Evolutionary conservation across 2,888 invertebrate species (phyloP).

Genomic region (Seira sanloemensis): DNA sequence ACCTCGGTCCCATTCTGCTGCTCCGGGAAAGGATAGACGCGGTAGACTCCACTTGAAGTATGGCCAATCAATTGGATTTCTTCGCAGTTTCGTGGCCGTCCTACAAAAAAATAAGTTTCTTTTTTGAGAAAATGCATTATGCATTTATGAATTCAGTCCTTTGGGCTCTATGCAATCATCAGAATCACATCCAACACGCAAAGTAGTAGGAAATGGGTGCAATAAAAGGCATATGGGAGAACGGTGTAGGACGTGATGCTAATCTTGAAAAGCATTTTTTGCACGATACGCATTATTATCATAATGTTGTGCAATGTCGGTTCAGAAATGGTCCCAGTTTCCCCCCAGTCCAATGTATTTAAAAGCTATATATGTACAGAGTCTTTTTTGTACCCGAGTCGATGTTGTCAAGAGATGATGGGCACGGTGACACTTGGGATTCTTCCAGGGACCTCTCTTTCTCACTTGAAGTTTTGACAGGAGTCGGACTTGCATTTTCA

Average conservation of each 20-base stretch:
- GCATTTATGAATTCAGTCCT: not conserved
- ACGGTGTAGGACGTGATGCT: not conserved
- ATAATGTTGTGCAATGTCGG: not conserved
- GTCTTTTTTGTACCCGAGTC: not conserved
- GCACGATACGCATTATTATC: not conserved
- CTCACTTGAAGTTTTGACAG: not conserved
- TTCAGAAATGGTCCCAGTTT: no score
- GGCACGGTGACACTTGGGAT: conserved; percentile 35
- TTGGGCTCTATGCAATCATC: not conserved
- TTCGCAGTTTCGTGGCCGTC: conserved; percentile 63
- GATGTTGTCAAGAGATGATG: not conserved
- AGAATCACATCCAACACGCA: not conserved
- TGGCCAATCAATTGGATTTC: conserved; percentile 62
- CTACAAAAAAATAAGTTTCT: conserved; percentile 27
- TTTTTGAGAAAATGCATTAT: not conserved
- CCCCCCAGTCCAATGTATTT: not conserved
- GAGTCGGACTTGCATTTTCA: conserved; percentile 30
- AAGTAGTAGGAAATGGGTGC: no score
- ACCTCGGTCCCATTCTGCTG: conserved; percentile 54
- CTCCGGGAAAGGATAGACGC: conserved; percentile 57
- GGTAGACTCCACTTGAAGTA: conserved; percentile 65
- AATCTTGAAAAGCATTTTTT: not conserved
- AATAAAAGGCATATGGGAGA: not conserved
- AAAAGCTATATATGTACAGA: not conserved
- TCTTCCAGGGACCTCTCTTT: conserved; percentile 15